Evolutionary conservation across 2,888 invertebrate species (phyloP).

Genomic region (Leptogaster cylindrica): DNA sequence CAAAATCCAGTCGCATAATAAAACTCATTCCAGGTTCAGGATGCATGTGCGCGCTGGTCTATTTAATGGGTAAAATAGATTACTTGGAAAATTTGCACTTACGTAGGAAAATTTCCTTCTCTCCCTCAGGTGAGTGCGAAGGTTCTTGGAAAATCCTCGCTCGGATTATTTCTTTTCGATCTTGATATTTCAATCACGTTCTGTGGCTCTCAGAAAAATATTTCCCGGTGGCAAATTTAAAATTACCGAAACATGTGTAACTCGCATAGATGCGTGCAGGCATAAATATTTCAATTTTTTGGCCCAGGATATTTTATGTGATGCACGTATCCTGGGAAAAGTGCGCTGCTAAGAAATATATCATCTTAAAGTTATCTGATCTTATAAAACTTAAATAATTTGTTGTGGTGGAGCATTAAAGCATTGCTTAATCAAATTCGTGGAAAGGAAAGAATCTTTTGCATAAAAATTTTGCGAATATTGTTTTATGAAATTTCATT

Average conservation of each 20-base stretch:
- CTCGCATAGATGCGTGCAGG: slow-evolving; percentile 40
- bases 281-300: slow-evolving; percentile 47
- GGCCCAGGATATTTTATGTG: slow-evolving; percentile 19
- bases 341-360: neutral
- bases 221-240: slow-evolving; percentile 28
- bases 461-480: too few relatives aligned
- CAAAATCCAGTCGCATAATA: neutral
- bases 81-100: slow-evolving; percentile 47
- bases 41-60: slow-evolving; percentile 17
- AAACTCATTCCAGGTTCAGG: neutral
- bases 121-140: neutral
- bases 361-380: too few relatives aligned
- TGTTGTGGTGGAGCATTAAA: too few relatives aligned
- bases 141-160: neutral
- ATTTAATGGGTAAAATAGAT: slow-evolving; percentile 46
- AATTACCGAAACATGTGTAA: slow-evolving; percentile 44
- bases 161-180: too few relatives aligned
- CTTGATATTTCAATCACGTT: slow-evolving; percentile 44
- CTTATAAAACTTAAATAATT: too few relatives aligned
- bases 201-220: slow-evolving; percentile 30
- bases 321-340: too few relatives aligned
- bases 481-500: too few relatives aligned
- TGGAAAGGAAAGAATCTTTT: too few relatives aligned
- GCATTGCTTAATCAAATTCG: too few relatives aligned
- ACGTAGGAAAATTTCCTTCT: slow-evolving; percentile 10